These are phyloP conservation scores for Tryphoninae sp. DNA, from an alignment of 2,888 invertebrate genomes.

Conservation along the genomic window DNA sequence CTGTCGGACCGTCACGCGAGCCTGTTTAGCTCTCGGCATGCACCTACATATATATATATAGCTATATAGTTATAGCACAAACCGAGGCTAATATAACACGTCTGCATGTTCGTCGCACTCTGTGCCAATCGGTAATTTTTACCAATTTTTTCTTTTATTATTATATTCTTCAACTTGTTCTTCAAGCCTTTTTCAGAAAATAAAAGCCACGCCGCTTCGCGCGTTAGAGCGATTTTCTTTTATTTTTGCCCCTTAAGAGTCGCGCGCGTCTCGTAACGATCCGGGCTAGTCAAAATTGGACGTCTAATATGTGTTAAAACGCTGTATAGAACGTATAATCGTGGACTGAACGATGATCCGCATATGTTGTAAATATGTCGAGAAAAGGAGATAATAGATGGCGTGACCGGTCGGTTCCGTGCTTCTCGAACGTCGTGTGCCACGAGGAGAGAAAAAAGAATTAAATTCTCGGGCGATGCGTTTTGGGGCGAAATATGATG, in stretches of 20 bases:
- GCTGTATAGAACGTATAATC: conserved; percentile 34
- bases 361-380: conserved; percentile 30
- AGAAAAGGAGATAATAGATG: conserved; percentile 52
- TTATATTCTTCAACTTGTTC: conserved; percentile 8
- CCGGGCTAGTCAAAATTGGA: conserved; percentile 32
- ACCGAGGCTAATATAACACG: conserved; percentile 34
- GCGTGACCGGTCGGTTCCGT: conserved; percentile 52
- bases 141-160: conserved; percentile 29
- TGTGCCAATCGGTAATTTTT: conserved; percentile 44
- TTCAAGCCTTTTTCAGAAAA: conserved; percentile 31
- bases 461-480: conserved; percentile 36
- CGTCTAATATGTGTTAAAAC: conserved; percentile 40
- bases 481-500: conserved; percentile 20
- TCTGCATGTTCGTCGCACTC: conserved; percentile 48
- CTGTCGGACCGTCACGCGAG: conserved; percentile 72
- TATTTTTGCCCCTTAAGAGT: background rate
- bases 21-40: conserved; percentile 70
- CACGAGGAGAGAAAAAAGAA: conserved; percentile 35
- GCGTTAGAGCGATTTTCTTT: conserved; percentile 18
- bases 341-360: conserved; percentile 16
- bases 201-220: conserved; percentile 16
- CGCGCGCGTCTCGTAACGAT: background rate
- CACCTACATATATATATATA: background rate
- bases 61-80: conserved; percentile 17
- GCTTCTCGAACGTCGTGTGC: conserved; percentile 56